Conservation (phyloP, 92 coral and sea anemone species). For the Meandrina meandrites region DNA sequence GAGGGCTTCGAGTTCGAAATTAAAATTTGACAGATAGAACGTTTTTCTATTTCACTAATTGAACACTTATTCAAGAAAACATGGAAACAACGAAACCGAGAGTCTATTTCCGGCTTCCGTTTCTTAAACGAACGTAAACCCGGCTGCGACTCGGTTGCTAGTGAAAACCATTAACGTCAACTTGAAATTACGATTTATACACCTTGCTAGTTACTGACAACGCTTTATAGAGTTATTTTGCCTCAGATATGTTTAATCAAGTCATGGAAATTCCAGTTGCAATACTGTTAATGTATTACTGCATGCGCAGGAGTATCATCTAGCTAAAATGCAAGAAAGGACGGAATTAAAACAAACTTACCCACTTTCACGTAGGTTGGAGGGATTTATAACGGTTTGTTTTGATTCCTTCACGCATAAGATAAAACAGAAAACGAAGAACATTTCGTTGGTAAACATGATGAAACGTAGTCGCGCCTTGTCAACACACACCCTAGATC, state of each 20-base stretch:
- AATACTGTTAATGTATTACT: no score
- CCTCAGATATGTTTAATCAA: no score
- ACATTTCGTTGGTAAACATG: not conserved
- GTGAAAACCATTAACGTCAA: no score
- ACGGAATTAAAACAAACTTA: not conserved
- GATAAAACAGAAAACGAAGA: not conserved
- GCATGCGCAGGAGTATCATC: no score
- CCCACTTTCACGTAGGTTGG: not conserved
- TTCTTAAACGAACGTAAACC: no score
- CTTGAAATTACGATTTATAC: no score
- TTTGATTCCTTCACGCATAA: not conserved
- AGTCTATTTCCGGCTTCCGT: no score
- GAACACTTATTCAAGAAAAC: not conserved
- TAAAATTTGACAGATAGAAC: not conserved
- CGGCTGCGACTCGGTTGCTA: no score
- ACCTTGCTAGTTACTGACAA: no score
- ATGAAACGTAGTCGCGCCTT: not conserved
- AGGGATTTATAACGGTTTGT: not conserved
- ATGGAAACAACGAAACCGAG: not conserved
- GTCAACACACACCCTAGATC: not conserved
- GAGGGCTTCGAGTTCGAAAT: not conserved
- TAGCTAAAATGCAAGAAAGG: no score
- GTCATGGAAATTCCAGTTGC: no score
- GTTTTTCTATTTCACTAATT: not conserved
- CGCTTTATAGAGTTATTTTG: no score